phyloP scores from a whole-genome alignment of 2,113 vertebrate genomes.

The Myotis brandtii region DNA sequence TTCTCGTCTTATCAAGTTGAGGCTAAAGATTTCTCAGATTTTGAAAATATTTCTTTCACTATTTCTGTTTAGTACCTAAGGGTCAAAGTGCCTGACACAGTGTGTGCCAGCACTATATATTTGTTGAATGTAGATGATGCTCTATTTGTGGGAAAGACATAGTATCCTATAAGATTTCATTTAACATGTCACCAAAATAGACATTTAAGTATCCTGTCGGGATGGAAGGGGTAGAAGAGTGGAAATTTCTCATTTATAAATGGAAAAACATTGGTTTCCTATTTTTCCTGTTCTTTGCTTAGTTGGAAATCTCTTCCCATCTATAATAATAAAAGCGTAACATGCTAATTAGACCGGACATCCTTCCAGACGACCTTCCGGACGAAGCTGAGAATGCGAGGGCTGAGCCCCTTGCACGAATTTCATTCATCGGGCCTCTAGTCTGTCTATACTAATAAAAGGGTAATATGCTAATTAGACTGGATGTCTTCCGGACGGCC shows the following conservation, averaged over 20 bases:
- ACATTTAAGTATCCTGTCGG: not conserved
- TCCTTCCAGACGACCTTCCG: too few species aligned
- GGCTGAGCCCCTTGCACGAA: too few species aligned
- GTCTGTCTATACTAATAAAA: too few species aligned
- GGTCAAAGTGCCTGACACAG: not conserved
- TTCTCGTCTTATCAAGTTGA: not conserved
- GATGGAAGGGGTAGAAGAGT: not conserved
- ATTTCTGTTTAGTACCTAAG: not conserved
- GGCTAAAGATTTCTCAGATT: slow-evolving; percentile 22
- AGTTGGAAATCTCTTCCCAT: not conserved
- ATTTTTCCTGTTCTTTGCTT: not conserved
- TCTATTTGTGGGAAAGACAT: not conserved
- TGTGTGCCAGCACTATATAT: not conserved
- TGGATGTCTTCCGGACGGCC: too few species aligned
- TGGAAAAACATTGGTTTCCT: not conserved
- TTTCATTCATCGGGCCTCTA: too few species aligned
- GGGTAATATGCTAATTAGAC: too few species aligned
- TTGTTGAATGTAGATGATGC: not conserved
- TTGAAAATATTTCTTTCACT: slow-evolving; percentile 37
- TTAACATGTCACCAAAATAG: not conserved
- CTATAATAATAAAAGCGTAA: too few species aligned
- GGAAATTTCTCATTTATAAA: not conserved
- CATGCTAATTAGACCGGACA: too few species aligned
- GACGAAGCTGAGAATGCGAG: too few species aligned
- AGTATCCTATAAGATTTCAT: not conserved